Conservation (phyloP, 2,113 vertebrate genomes). For the Brachyistius frenatus region DNA sequence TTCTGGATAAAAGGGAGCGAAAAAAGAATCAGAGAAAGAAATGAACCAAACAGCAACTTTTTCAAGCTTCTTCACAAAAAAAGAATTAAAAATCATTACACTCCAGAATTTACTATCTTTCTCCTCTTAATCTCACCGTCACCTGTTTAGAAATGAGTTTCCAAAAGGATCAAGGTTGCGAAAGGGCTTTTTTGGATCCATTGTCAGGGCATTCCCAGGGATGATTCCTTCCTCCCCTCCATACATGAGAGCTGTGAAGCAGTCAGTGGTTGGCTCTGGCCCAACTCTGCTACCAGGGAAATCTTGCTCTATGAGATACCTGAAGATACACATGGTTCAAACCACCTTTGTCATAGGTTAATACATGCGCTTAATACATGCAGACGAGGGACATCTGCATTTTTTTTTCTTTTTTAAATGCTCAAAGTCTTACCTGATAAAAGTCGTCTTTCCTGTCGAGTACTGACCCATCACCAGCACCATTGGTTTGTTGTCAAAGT, state of each 20-base stretch:
- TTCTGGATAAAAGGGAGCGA: not conserved
- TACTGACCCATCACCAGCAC: slow-evolving; percentile 93
- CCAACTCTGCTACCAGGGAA: slow-evolving; percentile 90
- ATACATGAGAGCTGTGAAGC: slow-evolving; percentile 92
- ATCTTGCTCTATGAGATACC: slow-evolving; percentile 92
- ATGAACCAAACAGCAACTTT: too few relatives aligned
- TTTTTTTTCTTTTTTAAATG: not conserved
- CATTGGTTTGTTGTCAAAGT: slow-evolving; percentile 94
- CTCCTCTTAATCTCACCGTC: not conserved
- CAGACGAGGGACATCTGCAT: not conserved
- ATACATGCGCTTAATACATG: not conserved
- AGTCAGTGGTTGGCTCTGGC: slow-evolving; percentile 92
- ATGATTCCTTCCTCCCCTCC: slow-evolving; percentile 84
- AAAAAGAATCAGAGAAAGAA: too few relatives aligned
- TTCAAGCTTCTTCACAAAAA: too few relatives aligned
- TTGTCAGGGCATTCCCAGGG: slow-evolving; percentile 90
- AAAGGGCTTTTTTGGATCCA: slow-evolving; percentile 91
- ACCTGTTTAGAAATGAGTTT: slow-evolving; percentile 93
- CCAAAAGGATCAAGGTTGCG: slow-evolving; percentile 92
- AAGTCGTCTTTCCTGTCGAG: slow-evolving; percentile 93
- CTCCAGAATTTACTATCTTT: not conserved
- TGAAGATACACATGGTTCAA: slow-evolving; percentile 44
- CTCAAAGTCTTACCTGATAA: slow-evolving; percentile 82
- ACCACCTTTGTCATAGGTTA: not conserved
- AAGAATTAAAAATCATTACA: too few relatives aligned